Evolutionary conservation across 2,113 vertebrate species (phyloP), one percentile per base, ranked within the genome.

Genomic region (Myiagra hebetior): DNA sequence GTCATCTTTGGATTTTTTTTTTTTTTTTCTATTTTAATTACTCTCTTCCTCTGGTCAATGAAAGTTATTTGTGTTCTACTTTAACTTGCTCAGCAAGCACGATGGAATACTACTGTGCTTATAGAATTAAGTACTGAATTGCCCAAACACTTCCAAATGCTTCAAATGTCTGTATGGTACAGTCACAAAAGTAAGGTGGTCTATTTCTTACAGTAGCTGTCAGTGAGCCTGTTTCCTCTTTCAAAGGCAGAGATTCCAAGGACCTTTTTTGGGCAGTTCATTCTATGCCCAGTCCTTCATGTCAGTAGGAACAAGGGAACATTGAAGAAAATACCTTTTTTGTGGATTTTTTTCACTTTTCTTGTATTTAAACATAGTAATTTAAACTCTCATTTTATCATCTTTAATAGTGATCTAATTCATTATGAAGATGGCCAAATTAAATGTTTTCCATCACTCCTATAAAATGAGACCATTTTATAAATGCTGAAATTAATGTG

Each of bases 21-120:
- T n/a, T n/a, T n/a, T 47, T 60, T 56, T 75, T 87, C 89, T 75
- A 50, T 89, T 96, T 93, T 92, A 97, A 96, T 98, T 96, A 87
- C 10, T 75, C 13, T 82, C 85, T 85, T 97, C 44, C 81, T 97
- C 85, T 93, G 50, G 52, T 93, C 63, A 69, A 11, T 87, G 56
- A 39, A 83, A 81, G 74, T 93, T 91, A 62, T 55, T 93, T 26
- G 11, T 65, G 37, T 94, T 91, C 93, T 94, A 52, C 69, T 96
- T 95, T 57, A 87, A 93, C 80, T 95, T 94, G 47, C 74, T 91
- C 77, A 75, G 27, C 31, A 67, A 79, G n/a, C 30, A 49, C 65
- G 62, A 63, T 65, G 68, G 24, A 53, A 50, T 89, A 56, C 30
- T 75, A 57, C 31, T 78, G 14, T 73, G 30, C 53, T 85, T 72